Percentiles rank a stretch among this genome's conserved stretches.
Conservation (phyloP, 2,797 vertebrate species). For the Lepilemur septentrionalis region DNA sequence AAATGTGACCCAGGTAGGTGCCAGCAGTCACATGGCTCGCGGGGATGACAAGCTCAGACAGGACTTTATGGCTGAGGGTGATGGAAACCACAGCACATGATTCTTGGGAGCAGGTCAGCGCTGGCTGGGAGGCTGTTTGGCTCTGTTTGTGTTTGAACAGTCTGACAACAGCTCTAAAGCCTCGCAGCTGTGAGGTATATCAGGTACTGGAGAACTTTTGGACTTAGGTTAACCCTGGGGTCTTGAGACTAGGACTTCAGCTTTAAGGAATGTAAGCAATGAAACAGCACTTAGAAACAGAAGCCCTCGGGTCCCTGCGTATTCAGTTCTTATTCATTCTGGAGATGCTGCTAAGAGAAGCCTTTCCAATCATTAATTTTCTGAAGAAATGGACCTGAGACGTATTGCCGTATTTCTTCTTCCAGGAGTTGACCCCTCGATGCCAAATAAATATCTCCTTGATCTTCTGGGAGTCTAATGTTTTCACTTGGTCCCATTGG, state of each 20-base stretch:
- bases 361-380: not conserved
- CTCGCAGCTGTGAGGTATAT: conserved; percentile 61
- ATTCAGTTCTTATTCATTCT: not conserved
- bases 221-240: conserved; percentile 68
- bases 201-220: conserved; percentile 70
- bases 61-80: conserved; percentile 58
- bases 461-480: not conserved
- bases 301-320: not conserved
- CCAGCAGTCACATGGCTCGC: conserved; percentile 35
- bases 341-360: not conserved
- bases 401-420: not conserved
- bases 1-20: conserved; percentile 15
- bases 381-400: not conserved
- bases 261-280: conserved; percentile 61
- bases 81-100: conserved; percentile 61
- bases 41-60: conserved; percentile 40
- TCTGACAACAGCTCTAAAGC: conserved; percentile 73
- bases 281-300: conserved; percentile 65
- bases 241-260: conserved; percentile 63
- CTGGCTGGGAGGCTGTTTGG: conserved; percentile 69
- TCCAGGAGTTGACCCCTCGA: not conserved
- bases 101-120: conserved; percentile 60
- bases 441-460: not conserved
- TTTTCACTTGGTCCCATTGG: not conserved
- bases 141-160: conserved; percentile 73